Evolutionary conservation across 2,888 invertebrate genomes (phyloP).

Genomic region (Norana najaformis): DNA sequence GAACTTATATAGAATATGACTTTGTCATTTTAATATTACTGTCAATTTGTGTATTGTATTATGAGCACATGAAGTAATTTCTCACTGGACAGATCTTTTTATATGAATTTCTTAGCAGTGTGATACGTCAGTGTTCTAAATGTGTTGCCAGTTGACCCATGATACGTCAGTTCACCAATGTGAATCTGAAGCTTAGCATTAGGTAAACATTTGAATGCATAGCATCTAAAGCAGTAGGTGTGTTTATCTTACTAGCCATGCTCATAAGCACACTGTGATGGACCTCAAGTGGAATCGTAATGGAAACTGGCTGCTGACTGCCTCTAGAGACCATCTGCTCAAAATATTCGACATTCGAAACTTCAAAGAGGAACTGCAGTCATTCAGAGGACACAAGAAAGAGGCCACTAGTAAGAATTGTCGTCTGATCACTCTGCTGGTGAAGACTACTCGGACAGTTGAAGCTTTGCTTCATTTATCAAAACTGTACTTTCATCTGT

Average conservation of each 20-base stretch:
- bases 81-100: not conserved
- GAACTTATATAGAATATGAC: not conserved
- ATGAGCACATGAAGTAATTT: no score
- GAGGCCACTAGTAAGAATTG: slow-evolving; percentile 73
- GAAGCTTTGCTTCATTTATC: not conserved
- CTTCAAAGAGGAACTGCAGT: slow-evolving; percentile 90
- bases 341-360: slow-evolving; percentile 97
- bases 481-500: not conserved
- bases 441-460: slow-evolving; percentile 1
- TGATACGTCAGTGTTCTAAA: no score
- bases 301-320: slow-evolving; percentile 98
- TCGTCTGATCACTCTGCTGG: not conserved
- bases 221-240: not conserved
- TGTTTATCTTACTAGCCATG: slow-evolving; percentile 72
- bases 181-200: not conserved
- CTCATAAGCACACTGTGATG: slow-evolving; percentile 99
- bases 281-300: slow-evolving; percentile 98
- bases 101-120: not conserved
- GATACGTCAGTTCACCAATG: not conserved
- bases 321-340: slow-evolving; percentile 92
- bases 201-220: not conserved
- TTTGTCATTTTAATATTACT: not conserved
- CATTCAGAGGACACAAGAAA: slow-evolving; percentile 97
- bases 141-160: not conserved
- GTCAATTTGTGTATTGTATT: not conserved